Base-by-base conservation (phyloP, 30 jellyfish, hydroid and myxozoan species). In the Aurelia sp. region DNA sequence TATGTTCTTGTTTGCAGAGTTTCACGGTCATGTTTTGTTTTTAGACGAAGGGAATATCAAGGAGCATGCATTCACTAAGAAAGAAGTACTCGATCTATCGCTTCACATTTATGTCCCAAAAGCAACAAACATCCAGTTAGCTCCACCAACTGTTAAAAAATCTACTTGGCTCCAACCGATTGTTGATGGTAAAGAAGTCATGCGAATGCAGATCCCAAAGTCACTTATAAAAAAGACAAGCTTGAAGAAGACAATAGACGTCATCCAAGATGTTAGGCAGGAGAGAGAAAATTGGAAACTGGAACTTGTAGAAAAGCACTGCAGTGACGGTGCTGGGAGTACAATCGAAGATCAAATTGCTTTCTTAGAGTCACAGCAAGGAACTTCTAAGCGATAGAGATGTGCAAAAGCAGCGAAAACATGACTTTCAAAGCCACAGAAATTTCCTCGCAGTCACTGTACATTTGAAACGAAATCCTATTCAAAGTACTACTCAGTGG, bases 111-210 rank as follows among this genome's bases (percentile, higher is more conserved):
- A 69, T 27, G 90, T 68, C 6, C 98, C 98, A 33, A 75, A 68
- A 62, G 98, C 96, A 22, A 82, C 98, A 13, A 80, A 92, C 33
- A 78, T 87, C 83, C 74, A 38, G 3, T 38, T 38, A 0, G 50
- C 50, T 38, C 50, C 50, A 38, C 50, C 50, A 38, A 5, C n/a
- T 13, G 92, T 96, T 1, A 85, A 97, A 59, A 87, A 81, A 77
- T 92, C 98, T 17, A 92, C 98, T 19, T 92, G 98, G 98, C 92
- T 92, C 31, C 63, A 85, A 53, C 98, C 98, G 38, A 60, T 92
- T 24, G 90, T 87, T 22, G 92, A 78, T 58, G 94, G 80, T 12
- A 87, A 87, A 17, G 97, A 92, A 24, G 91, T 80, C 13, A 31
- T 72, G 64, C 64, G 55, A 18, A 31, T 72, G 60, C 24, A 62